phyloP scores from a whole-genome alignment of 2,888 invertebrate species.

The Clanis bilineata region DNA sequence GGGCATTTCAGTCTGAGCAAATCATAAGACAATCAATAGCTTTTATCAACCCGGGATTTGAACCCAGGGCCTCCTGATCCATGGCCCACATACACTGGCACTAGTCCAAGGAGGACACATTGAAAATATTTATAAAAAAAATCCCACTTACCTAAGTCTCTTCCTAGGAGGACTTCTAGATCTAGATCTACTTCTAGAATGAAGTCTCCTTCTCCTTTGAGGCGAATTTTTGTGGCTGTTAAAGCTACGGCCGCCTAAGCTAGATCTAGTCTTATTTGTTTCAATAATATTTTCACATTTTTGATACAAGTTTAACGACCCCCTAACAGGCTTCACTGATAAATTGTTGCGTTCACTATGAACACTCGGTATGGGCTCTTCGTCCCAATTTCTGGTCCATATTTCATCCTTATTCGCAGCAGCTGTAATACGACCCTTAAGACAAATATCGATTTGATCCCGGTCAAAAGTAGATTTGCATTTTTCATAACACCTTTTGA shows the following conservation, averaged over 20 bases:
- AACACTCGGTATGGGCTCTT: constrained; percentile 95
- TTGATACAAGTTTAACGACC: constrained; percentile 83
- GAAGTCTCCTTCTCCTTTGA: constrained; percentile 59
- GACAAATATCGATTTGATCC: constrained; percentile 95
- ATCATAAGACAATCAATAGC: too few species aligned
- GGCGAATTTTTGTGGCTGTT: constrained; percentile 57
- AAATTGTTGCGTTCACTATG: constrained; percentile 89
- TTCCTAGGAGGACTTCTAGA: constrained; percentile 79
- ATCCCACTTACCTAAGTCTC: constrained; percentile 61
- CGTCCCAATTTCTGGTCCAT: constrained; percentile 96
- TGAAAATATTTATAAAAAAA: neutral
- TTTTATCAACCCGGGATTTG: too few species aligned
- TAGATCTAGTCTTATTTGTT: constrained; percentile 43
- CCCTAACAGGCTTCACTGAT: constrained; percentile 83
- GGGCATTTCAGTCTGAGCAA: too few species aligned
- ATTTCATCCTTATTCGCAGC: constrained; percentile 94
- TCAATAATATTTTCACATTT: constrained; percentile 67
- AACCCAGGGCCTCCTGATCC: too few species aligned
- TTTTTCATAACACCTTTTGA: constrained; percentile 95
- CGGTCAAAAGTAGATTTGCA: constrained; percentile 94
- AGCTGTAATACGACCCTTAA: constrained; percentile 96
- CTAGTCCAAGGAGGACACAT: too few species aligned
- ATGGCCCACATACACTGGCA: too few species aligned
- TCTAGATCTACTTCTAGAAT: constrained; percentile 65
- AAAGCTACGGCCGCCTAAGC: constrained; percentile 45